Base-by-base conservation (phyloP, 2,888 invertebrate species). In the Scaptomyza flava region DNA sequence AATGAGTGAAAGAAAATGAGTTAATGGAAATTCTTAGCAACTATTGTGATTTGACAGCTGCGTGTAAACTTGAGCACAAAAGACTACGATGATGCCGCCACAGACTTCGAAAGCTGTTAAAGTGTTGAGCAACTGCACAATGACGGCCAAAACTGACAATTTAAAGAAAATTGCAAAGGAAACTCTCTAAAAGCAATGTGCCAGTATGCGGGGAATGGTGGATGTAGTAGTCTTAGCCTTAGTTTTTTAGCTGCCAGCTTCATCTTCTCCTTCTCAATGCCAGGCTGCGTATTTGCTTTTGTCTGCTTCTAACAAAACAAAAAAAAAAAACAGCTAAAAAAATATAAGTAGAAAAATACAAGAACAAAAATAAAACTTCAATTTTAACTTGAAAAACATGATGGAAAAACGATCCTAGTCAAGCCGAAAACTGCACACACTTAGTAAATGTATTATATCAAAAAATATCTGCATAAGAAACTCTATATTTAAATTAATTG, bases 1-100 rank as follows among this genome's bases (percentile, higher is more conserved):
- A 79, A 78, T 72, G 79, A 78, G 77, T 72, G 68, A 73, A 71
- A 76, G 85, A 82, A 85, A 84, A 84, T 85, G 87, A 84, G 84
- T 84, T 84, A 84, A 84, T 84, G 84, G 84, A 84, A 84, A 84
- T 85, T 87, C 86, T 84, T 87, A 68, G 81, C 78, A 86, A 82
- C 87, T 86, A 84, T 84, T 84, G 85, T 84, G 84, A 84, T 87
- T 85, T 84, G 84, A 87, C 82, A 83, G 87, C 82, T 81, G 82
- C 87, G 82, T 83, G 87, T 81, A 87, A 84, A 77, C 85, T 77
- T 77, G 62, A 65, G 70, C 87, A 74, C 77, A 77, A 81, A 84
- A 83, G 68, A 59, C 45, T 41, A 17, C 9, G 17, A 9, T 17
- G 9, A 2, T 20, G 53, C 51, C 47, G 46, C 51, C 48, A 57